Conservation (phyloP, 2,888 invertebrate genomes). For the Yponomeuta evonymella region DNA sequence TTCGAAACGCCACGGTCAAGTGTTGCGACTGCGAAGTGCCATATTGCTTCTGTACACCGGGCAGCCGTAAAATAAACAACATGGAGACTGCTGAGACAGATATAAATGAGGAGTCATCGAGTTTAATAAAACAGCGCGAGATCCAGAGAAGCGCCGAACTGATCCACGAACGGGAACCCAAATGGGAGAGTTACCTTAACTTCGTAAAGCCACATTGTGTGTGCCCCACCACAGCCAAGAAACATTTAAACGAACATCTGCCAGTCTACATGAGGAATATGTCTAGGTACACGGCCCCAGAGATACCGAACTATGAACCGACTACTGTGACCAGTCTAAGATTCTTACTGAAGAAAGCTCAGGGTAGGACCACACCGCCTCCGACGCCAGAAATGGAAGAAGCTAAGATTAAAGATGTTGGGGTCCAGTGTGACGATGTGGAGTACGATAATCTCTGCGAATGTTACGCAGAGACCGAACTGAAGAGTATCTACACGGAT, state of each 20-base stretch:
- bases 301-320: conserved; percentile 48
- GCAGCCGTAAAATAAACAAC: background rate
- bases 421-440: conserved; percentile 41
- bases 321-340: conserved; percentile 42
- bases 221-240: conserved; percentile 49
- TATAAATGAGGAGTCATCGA: background rate
- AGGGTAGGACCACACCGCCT: conserved; percentile 26
- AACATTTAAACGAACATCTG: conserved; percentile 49
- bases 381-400: conserved; percentile 23
- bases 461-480: conserved; percentile 48
- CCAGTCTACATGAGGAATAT: conserved; percentile 56
- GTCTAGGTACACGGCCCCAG: conserved; percentile 42
- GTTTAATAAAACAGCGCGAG: background rate
- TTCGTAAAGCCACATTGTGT: conserved; percentile 43
- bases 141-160: conserved; percentile 35
- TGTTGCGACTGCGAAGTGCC: conserved; percentile 46
- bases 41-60: conserved; percentile 43
- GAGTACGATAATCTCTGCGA: conserved; percentile 47
- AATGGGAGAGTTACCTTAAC: conserved; percentile 50
- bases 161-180: conserved; percentile 49
- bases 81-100: background rate
- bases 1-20: conserved; percentile 34
- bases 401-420: conserved; percentile 38
- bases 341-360: conserved; percentile 40
- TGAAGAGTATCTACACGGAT: conserved; percentile 8